phyloP scores from a whole-genome alignment of 2,113 vertebrate genomes.

The Macrotis lagotis region DNA sequence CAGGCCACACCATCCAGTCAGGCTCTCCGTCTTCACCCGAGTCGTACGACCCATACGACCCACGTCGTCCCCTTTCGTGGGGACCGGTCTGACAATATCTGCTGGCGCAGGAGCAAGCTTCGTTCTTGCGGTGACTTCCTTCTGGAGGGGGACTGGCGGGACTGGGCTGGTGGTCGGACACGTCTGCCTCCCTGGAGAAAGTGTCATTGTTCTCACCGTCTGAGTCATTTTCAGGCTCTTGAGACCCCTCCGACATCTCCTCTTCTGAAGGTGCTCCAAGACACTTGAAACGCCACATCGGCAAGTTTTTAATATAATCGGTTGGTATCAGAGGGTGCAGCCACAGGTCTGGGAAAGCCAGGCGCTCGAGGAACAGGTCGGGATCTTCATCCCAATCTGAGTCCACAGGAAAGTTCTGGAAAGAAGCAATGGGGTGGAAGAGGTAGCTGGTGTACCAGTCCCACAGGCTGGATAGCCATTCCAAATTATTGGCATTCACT shows the following conservation, averaged over 20 bases:
- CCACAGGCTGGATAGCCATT: conserved; percentile 98
- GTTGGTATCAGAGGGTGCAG: conserved; percentile 94
- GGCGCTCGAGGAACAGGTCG: conserved; percentile 90
- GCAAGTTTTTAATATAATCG: conserved; percentile 95
- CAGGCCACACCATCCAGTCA: conserved; percentile 92
- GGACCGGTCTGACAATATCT: conserved; percentile 59
- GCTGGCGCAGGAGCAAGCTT: conserved; percentile 72
- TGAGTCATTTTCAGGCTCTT: conserved; percentile 85
- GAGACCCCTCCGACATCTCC: conserved; percentile 79
- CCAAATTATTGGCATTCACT: conserved; percentile 94
- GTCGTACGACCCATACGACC: conserved; percentile 62
- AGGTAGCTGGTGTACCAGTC: conserved; percentile 98
- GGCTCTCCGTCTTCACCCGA: conserved; percentile 77
- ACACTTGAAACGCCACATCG: conserved; percentile 91
- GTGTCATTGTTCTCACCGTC: conserved; percentile 82
- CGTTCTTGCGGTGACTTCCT: conserved; percentile 6
- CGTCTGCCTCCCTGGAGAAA: conserved; percentile 66
- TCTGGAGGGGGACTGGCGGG: conserved; percentile 17
- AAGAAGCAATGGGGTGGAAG: conserved; percentile 94
- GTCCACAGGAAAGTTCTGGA: conserved; percentile 92
- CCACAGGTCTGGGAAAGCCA: conserved; percentile 98
- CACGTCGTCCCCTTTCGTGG: not conserved
- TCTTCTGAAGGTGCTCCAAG: conserved; percentile 69
- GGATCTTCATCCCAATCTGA: conserved; percentile 98
- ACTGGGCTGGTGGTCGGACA: conserved; percentile 75